Conservation (phyloP, 2,113 vertebrate genomes). For the Menidia beryllina region DNA sequence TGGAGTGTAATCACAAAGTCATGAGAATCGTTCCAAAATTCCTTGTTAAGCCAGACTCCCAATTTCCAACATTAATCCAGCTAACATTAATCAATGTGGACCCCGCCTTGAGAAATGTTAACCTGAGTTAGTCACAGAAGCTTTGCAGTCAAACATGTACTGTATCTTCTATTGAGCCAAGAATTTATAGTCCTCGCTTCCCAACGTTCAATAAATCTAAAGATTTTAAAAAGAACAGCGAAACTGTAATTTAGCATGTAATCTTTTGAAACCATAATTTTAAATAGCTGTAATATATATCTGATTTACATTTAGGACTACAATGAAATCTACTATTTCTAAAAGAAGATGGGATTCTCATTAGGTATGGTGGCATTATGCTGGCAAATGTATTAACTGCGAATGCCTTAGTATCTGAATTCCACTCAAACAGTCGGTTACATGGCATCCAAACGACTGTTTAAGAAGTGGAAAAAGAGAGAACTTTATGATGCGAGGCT, state of each 20-base stretch:
- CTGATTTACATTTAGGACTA: neutral
- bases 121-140: too few species aligned
- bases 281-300: neutral
- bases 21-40: too few species aligned
- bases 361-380: slow-evolving; percentile 15
- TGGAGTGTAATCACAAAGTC: too few species aligned
- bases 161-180: too few species aligned
- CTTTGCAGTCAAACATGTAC: too few species aligned
- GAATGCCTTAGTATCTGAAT: slow-evolving; percentile 27
- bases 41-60: neutral
- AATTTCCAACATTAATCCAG: neutral
- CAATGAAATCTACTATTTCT: slow-evolving; percentile 5
- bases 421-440: slow-evolving; percentile 34
- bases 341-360: slow-evolving; percentile 26
- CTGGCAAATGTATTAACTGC: slow-evolving; percentile 9
- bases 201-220: too few species aligned
- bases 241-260: too few species aligned
- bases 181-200: too few species aligned
- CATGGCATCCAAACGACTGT: slow-evolving; percentile 17
- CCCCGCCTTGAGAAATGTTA: too few species aligned
- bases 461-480: slow-evolving; percentile 27
- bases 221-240: too few species aligned
- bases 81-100: too few species aligned
- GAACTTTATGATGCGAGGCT: slow-evolving; percentile 18
- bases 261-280: too few species aligned